These are phyloP conservation scores for Danaus melanippus DNA, from an alignment of 1,140 invertebrate genomes.

Conservation along the genomic window DNA sequence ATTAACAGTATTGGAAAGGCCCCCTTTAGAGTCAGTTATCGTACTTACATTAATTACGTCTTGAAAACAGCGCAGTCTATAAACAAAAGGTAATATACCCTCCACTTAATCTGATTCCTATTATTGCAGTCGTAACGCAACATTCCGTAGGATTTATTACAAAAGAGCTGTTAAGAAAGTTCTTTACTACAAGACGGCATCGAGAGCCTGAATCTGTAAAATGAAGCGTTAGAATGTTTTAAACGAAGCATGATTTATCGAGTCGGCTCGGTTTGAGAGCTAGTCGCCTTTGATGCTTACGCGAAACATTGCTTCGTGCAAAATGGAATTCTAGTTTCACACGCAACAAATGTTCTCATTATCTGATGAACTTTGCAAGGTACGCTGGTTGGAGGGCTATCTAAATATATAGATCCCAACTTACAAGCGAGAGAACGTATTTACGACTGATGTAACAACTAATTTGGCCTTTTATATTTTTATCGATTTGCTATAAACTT, in stretches of 20 bases:
- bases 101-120: conserved; percentile 59
- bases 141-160: conserved; percentile 60
- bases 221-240: conserved; percentile 55
- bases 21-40: conserved; percentile 5
- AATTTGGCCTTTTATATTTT: too few relatives aligned
- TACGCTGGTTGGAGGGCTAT: conserved; percentile 20
- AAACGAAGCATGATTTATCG: conserved; percentile 64
- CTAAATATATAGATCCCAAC: conserved; percentile 23
- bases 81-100: conserved; percentile 58
- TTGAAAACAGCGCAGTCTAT: conserved; percentile 31
- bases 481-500: conserved; percentile 7
- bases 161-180: conserved; percentile 57
- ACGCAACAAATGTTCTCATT: conserved; percentile 69
- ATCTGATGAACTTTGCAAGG: conserved; percentile 59
- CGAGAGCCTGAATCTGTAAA: conserved; percentile 48
- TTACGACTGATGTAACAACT: conserved; percentile 1
- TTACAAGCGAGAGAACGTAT: conserved; percentile 13
- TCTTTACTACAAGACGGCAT: conserved; percentile 39
- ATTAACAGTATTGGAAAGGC: conserved; percentile 18
- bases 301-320: conserved; percentile 56
- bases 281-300: conserved; percentile 56
- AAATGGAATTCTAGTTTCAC: conserved; percentile 70
- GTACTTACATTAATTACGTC: conserved; percentile 45
- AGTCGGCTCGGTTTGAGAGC: conserved; percentile 39
- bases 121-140: conserved; percentile 61